These are phyloP conservation scores for Panagrolaimus sp. DNA, from an alignment of 1,140 invertebrate genomes.

Conservation along the genomic window DNA sequence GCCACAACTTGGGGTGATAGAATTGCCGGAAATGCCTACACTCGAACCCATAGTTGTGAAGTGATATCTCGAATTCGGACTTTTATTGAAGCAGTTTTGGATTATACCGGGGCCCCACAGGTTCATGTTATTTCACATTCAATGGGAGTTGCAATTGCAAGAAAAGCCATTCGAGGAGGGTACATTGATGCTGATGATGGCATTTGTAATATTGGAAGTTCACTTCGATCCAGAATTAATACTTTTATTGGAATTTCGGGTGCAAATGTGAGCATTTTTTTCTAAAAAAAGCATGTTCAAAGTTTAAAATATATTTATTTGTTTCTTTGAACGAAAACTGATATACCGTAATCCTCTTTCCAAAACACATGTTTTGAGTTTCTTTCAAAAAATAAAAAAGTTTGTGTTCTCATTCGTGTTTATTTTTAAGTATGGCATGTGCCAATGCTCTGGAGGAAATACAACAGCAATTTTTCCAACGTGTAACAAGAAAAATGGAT, in stretches of 20 bases:
- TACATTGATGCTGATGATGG: constrained; percentile 6
- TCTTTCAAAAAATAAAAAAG: no score
- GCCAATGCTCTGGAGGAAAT: not conserved
- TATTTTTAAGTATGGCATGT: constrained; percentile 19
- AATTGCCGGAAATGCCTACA: not conserved
- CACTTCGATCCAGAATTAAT: not conserved
- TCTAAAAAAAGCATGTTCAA: no score
- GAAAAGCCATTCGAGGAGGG: constrained; percentile 10
- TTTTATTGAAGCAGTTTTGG: constrained; percentile 14
- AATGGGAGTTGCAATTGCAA: constrained; percentile 4
- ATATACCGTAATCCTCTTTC: no score
- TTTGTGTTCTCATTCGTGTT: no score
- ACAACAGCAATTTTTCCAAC: constrained; percentile 11
- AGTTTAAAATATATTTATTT: not conserved
- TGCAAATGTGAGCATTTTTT: not conserved
- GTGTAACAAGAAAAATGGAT: constrained; percentile 13
- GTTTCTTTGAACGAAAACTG: no score
- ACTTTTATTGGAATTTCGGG: constrained; percentile 18
- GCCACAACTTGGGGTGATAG: constrained; percentile 10
- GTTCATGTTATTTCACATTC: constrained; percentile 14
- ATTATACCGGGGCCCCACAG: not conserved
- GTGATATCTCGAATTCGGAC: not conserved
- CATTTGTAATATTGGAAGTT: constrained; percentile 12
- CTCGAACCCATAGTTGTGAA: not conserved
- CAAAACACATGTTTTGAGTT: no score